Base-by-base conservation (phyloP, 2,888 invertebrate species). In the Phorcus lineatus region DNA sequence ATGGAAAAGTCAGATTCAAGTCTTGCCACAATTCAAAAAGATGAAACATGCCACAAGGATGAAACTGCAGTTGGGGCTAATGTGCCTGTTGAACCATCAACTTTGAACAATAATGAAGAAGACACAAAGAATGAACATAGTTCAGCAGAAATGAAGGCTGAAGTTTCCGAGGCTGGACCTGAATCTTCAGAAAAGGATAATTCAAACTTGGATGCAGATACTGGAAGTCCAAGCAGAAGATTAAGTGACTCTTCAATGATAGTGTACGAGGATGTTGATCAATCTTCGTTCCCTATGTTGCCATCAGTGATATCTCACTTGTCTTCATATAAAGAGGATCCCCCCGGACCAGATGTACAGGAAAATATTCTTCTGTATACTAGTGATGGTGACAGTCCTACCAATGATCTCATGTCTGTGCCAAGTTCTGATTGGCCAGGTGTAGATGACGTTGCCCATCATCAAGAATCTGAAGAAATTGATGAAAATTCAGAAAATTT, bases 371-470 rank as follows among this genome's bases (percentile, higher is more conserved):
- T 70, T 2, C 24, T 70, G 19, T 70, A 78, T 40, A 78, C 52
- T 13, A 78, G 78, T 54, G 78, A 78, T 70, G 70, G 54, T n/a
- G 78, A 78, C 52, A 78, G 78, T 54, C 78, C 67, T 52, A 28
- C 36, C 24, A 66, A 54, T 28, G 78, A 78, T 22, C 54, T 78
- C 11, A 78, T 70, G 54, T 55, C 66, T 0, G 62, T 40, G 40
- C 78, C 78, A 16, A 66, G 28, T 70, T 77, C 81, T 74, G 83
- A 83, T 52, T 84, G 85, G 85, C 85, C 86, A 54, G 81, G 84
- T 57, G 54, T 85, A 28, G 84, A 85, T 76, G 75, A 77, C 40
- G 53, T 85, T 17, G 82, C 79, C 36, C 16, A 80, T 47, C 75
- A 80, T 31, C 19, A 19, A 40, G 78, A 74, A 28, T 77, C 78